Conservation (phyloP, 2,113 vertebrate genomes). For the Orthonyx spaldingii region DNA sequence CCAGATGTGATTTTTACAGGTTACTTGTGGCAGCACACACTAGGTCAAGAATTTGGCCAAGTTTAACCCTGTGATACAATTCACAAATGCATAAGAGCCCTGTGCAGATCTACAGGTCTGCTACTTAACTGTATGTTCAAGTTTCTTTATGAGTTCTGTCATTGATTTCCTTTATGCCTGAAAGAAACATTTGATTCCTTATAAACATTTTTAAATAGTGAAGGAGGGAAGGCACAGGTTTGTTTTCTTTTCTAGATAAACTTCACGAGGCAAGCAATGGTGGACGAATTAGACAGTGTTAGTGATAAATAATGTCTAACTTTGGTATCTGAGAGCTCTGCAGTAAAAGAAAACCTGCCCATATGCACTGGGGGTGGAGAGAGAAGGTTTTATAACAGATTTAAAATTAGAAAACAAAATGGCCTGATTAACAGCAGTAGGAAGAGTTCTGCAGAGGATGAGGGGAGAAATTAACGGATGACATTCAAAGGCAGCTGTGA, state of each 20-base stretch:
- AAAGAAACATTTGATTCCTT: background rate
- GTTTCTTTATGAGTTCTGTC: background rate
- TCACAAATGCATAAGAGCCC: background rate
- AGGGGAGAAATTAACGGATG: slow-evolving; percentile 64
- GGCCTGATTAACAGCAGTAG: slow-evolving; percentile 69
- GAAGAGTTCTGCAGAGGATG: slow-evolving; percentile 64
- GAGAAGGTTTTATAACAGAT: slow-evolving; percentile 67
- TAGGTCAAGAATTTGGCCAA: background rate
- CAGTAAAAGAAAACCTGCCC: slow-evolving; percentile 56
- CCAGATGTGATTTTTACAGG: background rate
- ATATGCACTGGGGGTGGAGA: slow-evolving; percentile 68
- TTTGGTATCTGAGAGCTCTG: slow-evolving; percentile 38
- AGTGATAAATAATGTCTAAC: slow-evolving; percentile 50
- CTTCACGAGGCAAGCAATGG: background rate
- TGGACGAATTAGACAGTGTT: slow-evolving; percentile 16
- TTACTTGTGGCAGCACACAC: background rate
- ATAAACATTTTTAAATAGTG: background rate
- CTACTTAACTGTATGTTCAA: background rate
- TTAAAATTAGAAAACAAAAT: slow-evolving; percentile 73
- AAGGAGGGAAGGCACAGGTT: background rate
- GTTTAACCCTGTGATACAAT: background rate
- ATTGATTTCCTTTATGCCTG: slow-evolving; percentile 16
- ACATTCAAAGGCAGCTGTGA: slow-evolving; percentile 67
- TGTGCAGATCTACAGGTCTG: background rate
- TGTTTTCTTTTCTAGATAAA: slow-evolving; percentile 35